These are phyloP conservation scores for Acanthurus tractus DNA, from an alignment of 2,797 vertebrate species.

Conservation along the genomic window DNA sequence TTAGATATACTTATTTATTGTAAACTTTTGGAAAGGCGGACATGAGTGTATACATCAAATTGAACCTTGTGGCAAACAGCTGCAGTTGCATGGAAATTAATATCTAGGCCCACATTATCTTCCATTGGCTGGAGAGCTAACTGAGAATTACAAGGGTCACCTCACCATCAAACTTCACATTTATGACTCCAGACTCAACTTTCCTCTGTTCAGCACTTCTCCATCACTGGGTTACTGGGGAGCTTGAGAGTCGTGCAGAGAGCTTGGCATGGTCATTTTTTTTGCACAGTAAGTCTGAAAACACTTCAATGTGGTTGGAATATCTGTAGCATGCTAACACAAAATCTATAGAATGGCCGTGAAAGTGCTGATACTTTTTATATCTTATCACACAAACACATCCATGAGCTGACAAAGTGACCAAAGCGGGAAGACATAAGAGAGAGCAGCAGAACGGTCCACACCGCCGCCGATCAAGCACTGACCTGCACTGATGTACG, in stretches of 20 bases:
- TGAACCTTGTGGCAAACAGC: conserved; percentile 27
- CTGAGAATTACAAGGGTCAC: background rate
- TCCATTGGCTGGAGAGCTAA: conserved; percentile 6
- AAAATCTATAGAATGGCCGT: conserved; percentile 10
- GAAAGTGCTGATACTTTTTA: background rate
- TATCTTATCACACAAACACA: background rate
- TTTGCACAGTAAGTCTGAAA: conserved; percentile 25
- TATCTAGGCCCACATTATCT: conserved; percentile 32
- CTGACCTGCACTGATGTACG: conserved; percentile 18
- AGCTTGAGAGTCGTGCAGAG: conserved; percentile 1
- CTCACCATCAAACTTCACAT: background rate
- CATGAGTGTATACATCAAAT: conserved; percentile 83
- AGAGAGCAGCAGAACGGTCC: conserved; percentile 20
- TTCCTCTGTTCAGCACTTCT: background rate
- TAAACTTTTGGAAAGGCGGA: conserved; percentile 89
- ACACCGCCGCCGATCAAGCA: conserved; percentile 16
- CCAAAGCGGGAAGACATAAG: conserved; percentile 25
- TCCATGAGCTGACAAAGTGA: conserved; percentile 15
- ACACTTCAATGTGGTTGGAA: conserved; percentile 42
- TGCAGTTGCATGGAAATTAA: conserved; percentile 28
- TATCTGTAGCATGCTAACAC: conserved; percentile 57
- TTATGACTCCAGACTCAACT: conserved; percentile 1
- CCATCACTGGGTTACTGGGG: background rate
- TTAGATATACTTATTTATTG: conserved; percentile 90
- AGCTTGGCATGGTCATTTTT: background rate